Conservation (phyloP, 35 echinoderm and acorn worm species). For the Eucidaris tribuloides region DNA sequence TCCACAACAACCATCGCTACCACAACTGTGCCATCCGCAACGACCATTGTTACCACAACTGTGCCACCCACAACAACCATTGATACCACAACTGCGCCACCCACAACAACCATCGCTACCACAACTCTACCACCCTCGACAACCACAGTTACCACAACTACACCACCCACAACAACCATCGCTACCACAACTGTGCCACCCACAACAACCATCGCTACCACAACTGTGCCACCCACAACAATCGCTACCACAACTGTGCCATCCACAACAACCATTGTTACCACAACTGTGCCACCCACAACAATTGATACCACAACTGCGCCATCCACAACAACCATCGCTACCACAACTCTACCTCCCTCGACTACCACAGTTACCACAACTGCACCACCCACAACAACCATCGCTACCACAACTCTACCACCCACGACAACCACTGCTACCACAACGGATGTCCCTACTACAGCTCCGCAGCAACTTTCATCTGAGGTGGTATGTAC, state of each 20-base stretch:
- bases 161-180: not conserved
- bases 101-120: not conserved
- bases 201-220: not conserved
- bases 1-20: not conserved
- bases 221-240: not conserved
- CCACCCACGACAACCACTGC: not conserved
- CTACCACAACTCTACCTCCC: not conserved
- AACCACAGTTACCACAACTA: not conserved
- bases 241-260: not conserved
- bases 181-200: not conserved
- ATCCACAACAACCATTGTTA: not conserved
- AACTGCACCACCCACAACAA: not conserved
- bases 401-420: not conserved
- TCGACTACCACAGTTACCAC: not conserved
- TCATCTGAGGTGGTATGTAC: not conserved
- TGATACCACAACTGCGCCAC: not conserved
- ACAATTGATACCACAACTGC: not conserved
- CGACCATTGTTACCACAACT: not conserved
- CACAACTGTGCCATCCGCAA: not conserved
- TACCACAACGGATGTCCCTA: not conserved
- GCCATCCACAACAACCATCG: not conserved
- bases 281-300: not conserved
- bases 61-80: not conserved
- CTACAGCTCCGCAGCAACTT: not conserved
- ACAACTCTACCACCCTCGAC: not conserved